phyloP scores from a whole-genome alignment of 2,888 invertebrate species.

The Lasius platythorax region DNA sequence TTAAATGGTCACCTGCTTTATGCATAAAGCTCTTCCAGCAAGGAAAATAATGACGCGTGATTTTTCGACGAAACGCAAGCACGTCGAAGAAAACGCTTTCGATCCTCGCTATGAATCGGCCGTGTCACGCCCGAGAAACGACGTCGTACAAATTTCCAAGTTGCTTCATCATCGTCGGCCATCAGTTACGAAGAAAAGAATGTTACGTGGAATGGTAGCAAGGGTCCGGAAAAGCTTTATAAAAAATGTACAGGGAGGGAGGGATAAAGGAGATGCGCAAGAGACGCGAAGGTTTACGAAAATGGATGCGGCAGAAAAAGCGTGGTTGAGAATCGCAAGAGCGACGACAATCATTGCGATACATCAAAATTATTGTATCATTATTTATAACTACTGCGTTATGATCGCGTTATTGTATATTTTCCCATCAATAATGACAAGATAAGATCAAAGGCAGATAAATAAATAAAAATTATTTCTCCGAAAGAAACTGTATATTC shows the following conservation, averaged over 20 bases:
- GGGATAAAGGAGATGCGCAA: neutral
- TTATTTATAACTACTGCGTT: neutral
- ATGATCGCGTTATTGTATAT: neutral
- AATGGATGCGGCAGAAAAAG: constrained; percentile 41
- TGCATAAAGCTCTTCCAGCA: neutral
- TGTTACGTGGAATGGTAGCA: constrained; percentile 48
- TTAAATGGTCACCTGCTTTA: neutral
- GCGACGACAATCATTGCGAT: neutral
- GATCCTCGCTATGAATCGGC: constrained; percentile 32
- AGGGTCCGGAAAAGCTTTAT: constrained; percentile 44
- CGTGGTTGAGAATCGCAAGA: neutral
- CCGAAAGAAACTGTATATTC: neutral
- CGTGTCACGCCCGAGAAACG: constrained; percentile 58
- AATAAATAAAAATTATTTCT: neutral
- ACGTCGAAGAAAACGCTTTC: constrained; percentile 12
- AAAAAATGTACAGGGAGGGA: constrained; percentile 56
- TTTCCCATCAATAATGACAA: neutral
- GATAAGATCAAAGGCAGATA: neutral
- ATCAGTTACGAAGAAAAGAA: constrained; percentile 73
- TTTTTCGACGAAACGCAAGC: neutral
- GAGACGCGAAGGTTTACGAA: constrained; percentile 17
- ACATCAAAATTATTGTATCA: neutral
- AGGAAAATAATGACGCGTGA: neutral
- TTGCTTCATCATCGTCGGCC: constrained; percentile 74
- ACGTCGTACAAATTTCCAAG: constrained; percentile 74